Evolutionary conservation across 2,888 invertebrate species (phyloP).

Genomic region (Thecophora atra): DNA sequence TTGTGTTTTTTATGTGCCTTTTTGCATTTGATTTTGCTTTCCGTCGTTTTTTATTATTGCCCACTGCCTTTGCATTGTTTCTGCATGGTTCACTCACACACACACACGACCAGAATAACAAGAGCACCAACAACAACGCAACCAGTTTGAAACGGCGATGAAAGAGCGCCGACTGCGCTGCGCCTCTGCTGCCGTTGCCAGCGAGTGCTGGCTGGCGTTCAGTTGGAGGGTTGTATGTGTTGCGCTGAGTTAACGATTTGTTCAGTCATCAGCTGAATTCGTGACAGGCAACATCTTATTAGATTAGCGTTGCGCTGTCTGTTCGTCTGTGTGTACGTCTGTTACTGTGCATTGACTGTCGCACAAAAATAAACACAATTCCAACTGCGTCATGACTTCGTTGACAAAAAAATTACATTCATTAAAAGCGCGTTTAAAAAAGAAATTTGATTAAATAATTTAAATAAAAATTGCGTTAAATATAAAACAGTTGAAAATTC

Average conservation of each 20-base stretch:
- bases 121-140: too few species aligned
- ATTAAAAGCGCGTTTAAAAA: background rate
- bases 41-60: background rate
- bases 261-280: conserved; percentile 67
- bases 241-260: conserved; percentile 63
- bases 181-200: background rate
- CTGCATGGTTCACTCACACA: conserved; percentile 14
- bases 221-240: conserved; percentile 62
- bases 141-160: background rate
- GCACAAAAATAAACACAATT: conserved; percentile 25
- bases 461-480: background rate
- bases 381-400: conserved; percentile 20
- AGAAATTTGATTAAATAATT: background rate
- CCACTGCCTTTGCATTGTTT: background rate
- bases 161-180: conserved; percentile 16
- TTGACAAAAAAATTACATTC: background rate
- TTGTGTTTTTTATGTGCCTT: background rate
- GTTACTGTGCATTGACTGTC: conserved; percentile 11
- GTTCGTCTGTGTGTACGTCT: conserved; percentile 42
- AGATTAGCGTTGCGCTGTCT: conserved; percentile 58
- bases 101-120: too few species aligned
- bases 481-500: background rate
- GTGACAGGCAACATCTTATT: conserved; percentile 66
- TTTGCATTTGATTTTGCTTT: background rate
- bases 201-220: conserved; percentile 4